Conservation (phyloP, 1,140 invertebrate species). For the Berghia stephanieae region DNA sequence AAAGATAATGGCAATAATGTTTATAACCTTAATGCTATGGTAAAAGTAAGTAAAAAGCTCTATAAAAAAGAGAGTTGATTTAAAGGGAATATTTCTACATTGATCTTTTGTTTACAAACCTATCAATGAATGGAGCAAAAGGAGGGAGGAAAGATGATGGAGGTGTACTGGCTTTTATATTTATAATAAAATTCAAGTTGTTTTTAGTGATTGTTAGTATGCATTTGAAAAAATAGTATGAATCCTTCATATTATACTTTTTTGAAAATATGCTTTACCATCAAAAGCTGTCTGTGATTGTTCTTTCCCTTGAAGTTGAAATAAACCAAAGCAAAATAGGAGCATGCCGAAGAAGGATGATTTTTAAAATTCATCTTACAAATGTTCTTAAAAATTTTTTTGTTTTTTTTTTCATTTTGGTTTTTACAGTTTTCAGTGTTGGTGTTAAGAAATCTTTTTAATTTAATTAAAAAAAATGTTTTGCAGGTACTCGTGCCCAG, state of each 20-base stretch:
- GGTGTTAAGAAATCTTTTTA: neutral
- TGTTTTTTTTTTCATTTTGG: neutral
- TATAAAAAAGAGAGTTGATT: too few relatives aligned
- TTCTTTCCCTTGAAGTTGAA: neutral
- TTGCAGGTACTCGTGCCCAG: constrained; percentile 55
- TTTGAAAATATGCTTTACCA: too few relatives aligned
- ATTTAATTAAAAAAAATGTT: too few relatives aligned
- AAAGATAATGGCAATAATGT: too few relatives aligned
- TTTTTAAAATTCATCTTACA: neutral
- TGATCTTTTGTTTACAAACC: too few relatives aligned
- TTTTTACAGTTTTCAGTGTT: neutral
- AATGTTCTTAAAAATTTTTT: neutral
- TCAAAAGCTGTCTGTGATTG: neutral
- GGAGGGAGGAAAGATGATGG: too few relatives aligned
- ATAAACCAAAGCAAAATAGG: neutral
- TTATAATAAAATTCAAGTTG: neutral
- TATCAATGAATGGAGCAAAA: too few relatives aligned
- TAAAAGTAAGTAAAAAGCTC: too few relatives aligned
- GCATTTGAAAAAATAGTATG: neutral
- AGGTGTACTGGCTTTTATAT: neutral
- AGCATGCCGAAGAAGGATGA: neutral
- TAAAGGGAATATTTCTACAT: too few relatives aligned
- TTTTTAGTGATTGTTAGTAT: neutral
- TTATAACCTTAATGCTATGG: too few relatives aligned
- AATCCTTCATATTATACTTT: neutral